Conservation (phyloP, 2,888 invertebrate species). For the Ecliptopera silaceata region DNA sequence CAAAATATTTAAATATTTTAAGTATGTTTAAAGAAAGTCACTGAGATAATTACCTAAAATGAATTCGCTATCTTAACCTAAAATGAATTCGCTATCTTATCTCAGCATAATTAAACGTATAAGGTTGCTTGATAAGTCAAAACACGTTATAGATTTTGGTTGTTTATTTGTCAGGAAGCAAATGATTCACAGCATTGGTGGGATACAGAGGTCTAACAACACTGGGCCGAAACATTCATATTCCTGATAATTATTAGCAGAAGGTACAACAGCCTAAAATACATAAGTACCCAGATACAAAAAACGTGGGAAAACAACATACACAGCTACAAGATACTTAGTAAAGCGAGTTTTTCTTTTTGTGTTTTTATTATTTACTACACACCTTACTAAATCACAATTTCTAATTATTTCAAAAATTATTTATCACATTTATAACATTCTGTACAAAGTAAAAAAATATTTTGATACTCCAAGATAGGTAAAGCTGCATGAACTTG, state of each 20-base stretch:
- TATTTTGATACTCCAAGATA: slow-evolving; percentile 75
- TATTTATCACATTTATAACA: slow-evolving; percentile 81
- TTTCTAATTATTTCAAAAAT: slow-evolving; percentile 78
- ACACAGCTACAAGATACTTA: slow-evolving; percentile 71
- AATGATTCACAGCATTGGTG: slow-evolving; percentile 83
- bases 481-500: slow-evolving; percentile 69
- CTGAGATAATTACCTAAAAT: no score
- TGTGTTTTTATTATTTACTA: slow-evolving; percentile 63
- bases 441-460: slow-evolving; percentile 82
- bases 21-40: no score
- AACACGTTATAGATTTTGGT: slow-evolving; percentile 69
- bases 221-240: slow-evolving; percentile 74
- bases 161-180: slow-evolving; percentile 82
- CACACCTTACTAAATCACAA: slow-evolving; percentile 81
- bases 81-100: no score
- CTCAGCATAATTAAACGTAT: no score
- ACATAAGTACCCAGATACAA: slow-evolving; percentile 78
- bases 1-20: no score
- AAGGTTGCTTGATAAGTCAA: slow-evolving; percentile 38
- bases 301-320: slow-evolving; percentile 73
- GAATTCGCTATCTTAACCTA: no score
- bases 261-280: slow-evolving; percentile 75
- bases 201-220: slow-evolving; percentile 78
- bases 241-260: slow-evolving; percentile 71
- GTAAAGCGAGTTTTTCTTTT: slow-evolving; percentile 73